A percentile compares a stretch with the other conserved stretches of the same genome.
Conservation (phyloP, 1,140 invertebrate genomes). For the Drosophila rhopaloa region DNA sequence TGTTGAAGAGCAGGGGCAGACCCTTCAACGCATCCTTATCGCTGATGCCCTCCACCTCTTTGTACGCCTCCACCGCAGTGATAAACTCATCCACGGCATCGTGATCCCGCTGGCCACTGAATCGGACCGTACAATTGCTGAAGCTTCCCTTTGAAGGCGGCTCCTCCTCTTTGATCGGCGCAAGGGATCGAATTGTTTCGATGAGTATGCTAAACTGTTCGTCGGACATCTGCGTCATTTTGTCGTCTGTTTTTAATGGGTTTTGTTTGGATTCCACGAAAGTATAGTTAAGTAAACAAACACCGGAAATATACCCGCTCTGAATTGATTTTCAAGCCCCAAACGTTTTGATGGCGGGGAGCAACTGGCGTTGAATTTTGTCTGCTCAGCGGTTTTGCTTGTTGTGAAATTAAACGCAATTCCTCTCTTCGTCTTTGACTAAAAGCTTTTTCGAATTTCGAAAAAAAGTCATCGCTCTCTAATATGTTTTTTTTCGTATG, state of each 20-base stretch:
- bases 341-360: background rate
- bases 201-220: conserved; percentile 69
- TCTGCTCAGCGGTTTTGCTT: conserved; percentile 24
- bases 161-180: conserved; percentile 34
- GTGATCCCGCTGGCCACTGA: conserved; percentile 77
- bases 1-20: conserved; percentile 66
- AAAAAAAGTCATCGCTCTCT: conserved; percentile 15
- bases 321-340: background rate
- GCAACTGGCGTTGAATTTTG: conserved; percentile 21
- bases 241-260: background rate
- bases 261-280: background rate
- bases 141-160: conserved; percentile 73
- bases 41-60: conserved; percentile 78
- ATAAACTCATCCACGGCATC: conserved; percentile 83
- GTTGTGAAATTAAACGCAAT: conserved; percentile 54
- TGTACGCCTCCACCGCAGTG: conserved; percentile 71
- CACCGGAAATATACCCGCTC: background rate
- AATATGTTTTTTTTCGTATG: no score
- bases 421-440: background rate
- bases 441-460: conserved; percentile 62
- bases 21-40: conserved; percentile 77
- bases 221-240: conserved; percentile 67
- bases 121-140: conserved; percentile 68
- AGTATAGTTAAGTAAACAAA: conserved; percentile 21
- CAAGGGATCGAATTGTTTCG: conserved; percentile 57